These are phyloP conservation scores for Forficula auricularia DNA, from an alignment of 1,140 invertebrate species.

Conservation along the genomic window DNA sequence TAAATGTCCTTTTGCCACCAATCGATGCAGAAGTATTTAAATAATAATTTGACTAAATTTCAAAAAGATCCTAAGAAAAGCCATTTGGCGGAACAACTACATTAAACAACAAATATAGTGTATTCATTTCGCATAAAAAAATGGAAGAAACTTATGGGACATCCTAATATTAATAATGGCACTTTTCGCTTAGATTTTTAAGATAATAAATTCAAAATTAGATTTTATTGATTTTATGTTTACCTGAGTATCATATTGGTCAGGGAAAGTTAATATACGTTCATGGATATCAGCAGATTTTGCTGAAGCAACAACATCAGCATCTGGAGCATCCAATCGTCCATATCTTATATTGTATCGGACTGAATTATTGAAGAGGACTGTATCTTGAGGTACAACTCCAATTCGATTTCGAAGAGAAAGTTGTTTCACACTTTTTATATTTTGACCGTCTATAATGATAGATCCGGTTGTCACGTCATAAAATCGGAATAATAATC, in stretches of 20 bases:
- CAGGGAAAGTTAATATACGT: conserved; percentile 74
- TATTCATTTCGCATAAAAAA: too few species aligned
- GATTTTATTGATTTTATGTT: conserved; percentile 4
- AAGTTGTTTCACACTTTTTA: conserved; percentile 58
- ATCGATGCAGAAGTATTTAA: too few species aligned
- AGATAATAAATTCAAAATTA: too few species aligned
- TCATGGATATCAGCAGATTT: conserved; percentile 87
- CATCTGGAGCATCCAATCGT: conserved; percentile 51
- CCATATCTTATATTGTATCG: conserved; percentile 94
- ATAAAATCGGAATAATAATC: conserved; percentile 88
- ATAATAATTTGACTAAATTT: too few species aligned
- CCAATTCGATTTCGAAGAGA: conserved; percentile 63
- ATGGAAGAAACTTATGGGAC: too few species aligned
- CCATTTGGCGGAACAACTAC: too few species aligned
- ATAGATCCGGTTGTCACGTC: conserved; percentile 75
- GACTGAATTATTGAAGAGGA: conserved; percentile 89
- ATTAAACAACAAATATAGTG: too few species aligned
- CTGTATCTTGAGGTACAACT: conserved; percentile 93
- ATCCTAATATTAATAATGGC: too few species aligned
- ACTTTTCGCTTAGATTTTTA: too few species aligned
- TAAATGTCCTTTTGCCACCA: too few species aligned
- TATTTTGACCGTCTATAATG: conserved; percentile 69
- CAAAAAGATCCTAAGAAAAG: too few species aligned
- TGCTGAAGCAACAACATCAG: conserved; percentile 75
- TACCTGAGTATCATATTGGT: conserved; percentile 69